Evolutionary conservation across 2,888 invertebrate species (phyloP), one percentile per base, ranked within the genome.

Genomic region (Tortricodes alternella): DNA sequence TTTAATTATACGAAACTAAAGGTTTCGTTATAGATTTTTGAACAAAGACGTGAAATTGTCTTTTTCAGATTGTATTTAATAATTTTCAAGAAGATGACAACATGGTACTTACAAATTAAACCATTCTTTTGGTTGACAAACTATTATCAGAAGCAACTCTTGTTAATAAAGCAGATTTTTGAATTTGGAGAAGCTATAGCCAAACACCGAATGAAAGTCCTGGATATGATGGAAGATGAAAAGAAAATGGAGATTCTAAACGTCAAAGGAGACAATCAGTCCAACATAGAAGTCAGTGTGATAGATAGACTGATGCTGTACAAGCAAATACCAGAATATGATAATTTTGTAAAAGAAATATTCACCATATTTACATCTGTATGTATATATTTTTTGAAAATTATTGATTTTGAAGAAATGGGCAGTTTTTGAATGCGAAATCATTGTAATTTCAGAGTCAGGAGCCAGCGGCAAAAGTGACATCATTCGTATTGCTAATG

Each of bases 401-500:
- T n/a, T n/a, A n/a, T n/a, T n/a, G n/a, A n/a, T n/a, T n/a, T n/a
- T n/a, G n/a, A n/a, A n/a, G n/a, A n/a, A n/a, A n/a, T n/a, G n/a
- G n/a, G n/a, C n/a, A n/a, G n/a, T n/a, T n/a, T n/a, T n/a, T n/a
- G n/a, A n/a, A n/a, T n/a, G n/a, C n/a, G 9, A 29, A 0, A 3
- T 5, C 11, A 4, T 29, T 9, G 13, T 21, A 23, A 59, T 85
- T 80, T 60, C 76, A 89, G 89, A 85, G 86, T 65, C 89, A 89
- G 70, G 89, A 89, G 64, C 82, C 89, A 0, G 67, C 87, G 2
- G 89, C 84, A 1, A 89, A 88, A 66, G 83, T 87, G 34, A 7
- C 82, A 0, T 83, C 85, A 1, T 79, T 67, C 50, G 1, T 83
- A 2, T 52, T 89, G 2, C 60, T 88, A 16, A 88, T 89, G 89